phyloP scores from a whole-genome alignment of 2,888 invertebrate genomes.

The Fabriciana adippe region DNA sequence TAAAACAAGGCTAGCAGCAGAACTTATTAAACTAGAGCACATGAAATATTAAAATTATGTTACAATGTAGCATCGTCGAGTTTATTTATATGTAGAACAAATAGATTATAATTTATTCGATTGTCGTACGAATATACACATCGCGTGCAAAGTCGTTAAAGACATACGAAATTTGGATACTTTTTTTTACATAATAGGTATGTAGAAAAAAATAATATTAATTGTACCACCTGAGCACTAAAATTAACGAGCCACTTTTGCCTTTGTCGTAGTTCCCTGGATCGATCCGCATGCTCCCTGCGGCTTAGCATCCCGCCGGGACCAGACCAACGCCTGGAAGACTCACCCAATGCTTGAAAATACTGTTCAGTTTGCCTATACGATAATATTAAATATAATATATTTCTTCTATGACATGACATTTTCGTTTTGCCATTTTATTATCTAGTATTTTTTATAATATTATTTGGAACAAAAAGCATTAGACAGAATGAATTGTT shows the following conservation, averaged over 20 bases:
- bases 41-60: background rate
- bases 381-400: background rate
- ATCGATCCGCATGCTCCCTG: slow-evolving; percentile 57
- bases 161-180: too few species aligned
- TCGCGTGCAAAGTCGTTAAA: too few species aligned
- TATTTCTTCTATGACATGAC: background rate
- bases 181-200: too few species aligned
- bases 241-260: slow-evolving; percentile 78
- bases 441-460: too few species aligned
- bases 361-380: slow-evolving; percentile 83
- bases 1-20: slow-evolving; percentile 5
- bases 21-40: background rate
- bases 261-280: slow-evolving; percentile 59
- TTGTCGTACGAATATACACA: too few species aligned
- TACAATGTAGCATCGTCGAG: background rate
- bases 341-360: slow-evolving; percentile 72
- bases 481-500: too few species aligned
- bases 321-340: slow-evolving; percentile 54
- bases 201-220: too few species aligned
- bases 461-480: too few species aligned
- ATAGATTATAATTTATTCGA: background rate
- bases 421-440: too few species aligned
- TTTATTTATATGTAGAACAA: background rate
- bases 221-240: slow-evolving; percentile 44
- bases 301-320: slow-evolving; percentile 56